phyloP scores from a whole-genome alignment of 2,888 invertebrate genomes.

The Pogonocherus hispidulus region DNA sequence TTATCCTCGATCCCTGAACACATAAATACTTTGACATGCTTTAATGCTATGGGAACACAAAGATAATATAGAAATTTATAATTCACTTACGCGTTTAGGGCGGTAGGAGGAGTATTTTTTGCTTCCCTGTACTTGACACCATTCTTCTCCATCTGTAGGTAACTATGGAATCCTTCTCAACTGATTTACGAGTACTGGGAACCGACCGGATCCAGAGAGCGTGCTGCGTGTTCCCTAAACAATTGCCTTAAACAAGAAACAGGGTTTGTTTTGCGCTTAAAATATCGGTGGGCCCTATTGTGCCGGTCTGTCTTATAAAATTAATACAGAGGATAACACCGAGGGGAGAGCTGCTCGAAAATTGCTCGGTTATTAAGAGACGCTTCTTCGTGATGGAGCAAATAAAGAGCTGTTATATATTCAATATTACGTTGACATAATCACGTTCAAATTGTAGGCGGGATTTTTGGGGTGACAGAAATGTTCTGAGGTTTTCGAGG shows the following conservation, averaged over 20 bases:
- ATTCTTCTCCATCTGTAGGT: background rate
- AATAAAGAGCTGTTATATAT: slow-evolving; percentile 8
- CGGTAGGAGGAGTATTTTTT: too few relatives aligned
- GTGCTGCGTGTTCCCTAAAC: slow-evolving; percentile 2
- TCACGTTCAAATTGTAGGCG: background rate
- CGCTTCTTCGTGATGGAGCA: slow-evolving; percentile 5
- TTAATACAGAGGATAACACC: slow-evolving; percentile 17
- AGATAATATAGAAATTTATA: too few relatives aligned
- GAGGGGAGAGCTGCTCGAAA: slow-evolving; percentile 10
- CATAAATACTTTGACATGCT: too few relatives aligned
- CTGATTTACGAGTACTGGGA: slow-evolving; percentile 3
- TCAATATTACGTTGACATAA: slow-evolving; percentile 2
- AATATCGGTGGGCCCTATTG: slow-evolving; percentile 19
- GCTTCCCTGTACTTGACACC: background rate
- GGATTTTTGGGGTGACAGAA: background rate
- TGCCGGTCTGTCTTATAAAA: slow-evolving; percentile 22
- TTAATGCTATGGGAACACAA: too few relatives aligned
- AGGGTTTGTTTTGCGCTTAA: slow-evolving; percentile 14
- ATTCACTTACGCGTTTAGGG: too few relatives aligned
- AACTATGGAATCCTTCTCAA: background rate
- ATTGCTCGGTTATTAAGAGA: slow-evolving; percentile 8
- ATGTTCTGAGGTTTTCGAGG: too few relatives aligned
- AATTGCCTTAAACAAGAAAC: slow-evolving; percentile 12
- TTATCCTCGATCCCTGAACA: too few relatives aligned
- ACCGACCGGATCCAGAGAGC: background rate